Base-by-base conservation (phyloP, 2,113 vertebrate species). In the Marmota flaviventris region DNA sequence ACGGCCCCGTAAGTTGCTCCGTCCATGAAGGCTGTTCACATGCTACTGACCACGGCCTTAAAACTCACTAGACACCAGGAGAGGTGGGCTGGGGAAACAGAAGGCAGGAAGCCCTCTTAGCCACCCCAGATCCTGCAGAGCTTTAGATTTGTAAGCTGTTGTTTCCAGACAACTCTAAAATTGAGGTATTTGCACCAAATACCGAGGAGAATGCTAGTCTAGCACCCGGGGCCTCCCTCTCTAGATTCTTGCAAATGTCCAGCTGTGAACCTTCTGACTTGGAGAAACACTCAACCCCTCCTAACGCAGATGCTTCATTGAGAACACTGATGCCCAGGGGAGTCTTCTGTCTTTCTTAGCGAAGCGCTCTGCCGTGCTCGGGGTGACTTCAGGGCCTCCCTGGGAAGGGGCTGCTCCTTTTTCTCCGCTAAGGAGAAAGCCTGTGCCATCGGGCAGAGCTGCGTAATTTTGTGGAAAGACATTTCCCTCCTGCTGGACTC, bases 21-120 rank as follows among this genome's bases (percentile, higher is more conserved):
- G 0, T 37, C 17, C 37, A 9, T 56, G 4, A 24, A 0, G 3
- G 65, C 32, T 32, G 34, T 22, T 13, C 12, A 18, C 16, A 0
- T 4, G 11, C n/a, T 4, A 0, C 45, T 1, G 18, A 63, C 61
- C 61, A 63, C 3, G 8, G 70, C 45, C 25, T 53, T 25, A 1
- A 8, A 7, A 25, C 1, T 58, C 27, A 22, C 9, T 3, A n/a
- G 51, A 53, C 4, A 0, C 5, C 0, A 0, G 25, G 58, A 37
- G 22, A 51, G 37, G 48, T 3, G 1, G 65, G 48, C 20, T 11
- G 9, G 24, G 61, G 25, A 25, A 63, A 27, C 24, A 10, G 58
- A 16, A 63, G 34, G 3, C 4, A 25, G 79, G 20, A 13, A 9
- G 61, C 29, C 32, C 9, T n/a, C 65, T 48, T 3, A 20, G 58